Percentiles rank a stretch among this genome's conserved stretches.
These are phyloP conservation scores for Erythrocebus patas DNA, from an alignment of 2,113 vertebrate species.

Conservation along the genomic window DNA sequence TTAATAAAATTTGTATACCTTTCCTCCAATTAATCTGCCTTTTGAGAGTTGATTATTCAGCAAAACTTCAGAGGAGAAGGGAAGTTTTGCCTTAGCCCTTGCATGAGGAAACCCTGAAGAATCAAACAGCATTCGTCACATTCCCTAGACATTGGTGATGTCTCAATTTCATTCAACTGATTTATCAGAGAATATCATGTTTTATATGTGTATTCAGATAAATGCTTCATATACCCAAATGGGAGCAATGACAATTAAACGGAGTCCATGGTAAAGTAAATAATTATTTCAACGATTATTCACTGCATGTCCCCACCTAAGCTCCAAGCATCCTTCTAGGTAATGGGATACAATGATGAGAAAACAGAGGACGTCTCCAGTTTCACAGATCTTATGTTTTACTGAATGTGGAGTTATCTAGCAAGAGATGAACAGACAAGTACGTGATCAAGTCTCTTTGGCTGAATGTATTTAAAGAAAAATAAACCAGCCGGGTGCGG, in stretches of 20 bases:
- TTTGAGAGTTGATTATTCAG: not conserved
- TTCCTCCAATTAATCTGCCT: not conserved
- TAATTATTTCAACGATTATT: not conserved
- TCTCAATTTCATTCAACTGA: accelerated
- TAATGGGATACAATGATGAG: not conserved
- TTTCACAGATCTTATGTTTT: not conserved
- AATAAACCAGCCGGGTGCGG: not conserved
- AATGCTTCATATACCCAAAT: not conserved
- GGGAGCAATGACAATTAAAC: no score
- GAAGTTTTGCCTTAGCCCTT: not conserved
- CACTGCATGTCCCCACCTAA: not conserved
- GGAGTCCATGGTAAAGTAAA: not conserved
- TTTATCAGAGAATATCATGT: not conserved
- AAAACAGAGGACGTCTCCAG: no score
- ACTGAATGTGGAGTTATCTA: no score
- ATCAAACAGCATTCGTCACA: no score
- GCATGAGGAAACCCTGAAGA: no score
- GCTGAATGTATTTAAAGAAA: not conserved
- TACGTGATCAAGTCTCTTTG: not conserved
- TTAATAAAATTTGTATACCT: not conserved
- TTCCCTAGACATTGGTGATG: accelerated
- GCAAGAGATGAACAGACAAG: not conserved
- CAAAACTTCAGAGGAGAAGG: not conserved
- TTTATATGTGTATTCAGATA: not conserved
- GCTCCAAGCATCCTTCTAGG: not conserved